Conservation (phyloP, 30 jellyfish, hydroid and myxozoan species). For the Hydractinia echinata region DNA sequence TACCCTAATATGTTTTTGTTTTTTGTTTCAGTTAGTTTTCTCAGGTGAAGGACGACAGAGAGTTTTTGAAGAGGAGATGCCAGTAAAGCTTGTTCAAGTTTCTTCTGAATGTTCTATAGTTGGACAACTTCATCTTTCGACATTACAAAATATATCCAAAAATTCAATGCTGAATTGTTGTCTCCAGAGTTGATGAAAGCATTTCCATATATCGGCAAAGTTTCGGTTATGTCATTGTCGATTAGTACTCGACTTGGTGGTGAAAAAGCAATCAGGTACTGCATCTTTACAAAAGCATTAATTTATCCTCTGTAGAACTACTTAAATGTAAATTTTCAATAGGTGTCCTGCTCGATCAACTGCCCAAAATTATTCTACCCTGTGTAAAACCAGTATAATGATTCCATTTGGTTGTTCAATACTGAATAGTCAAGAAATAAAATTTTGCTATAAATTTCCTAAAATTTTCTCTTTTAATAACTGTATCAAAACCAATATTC, state of each 20-base stretch:
- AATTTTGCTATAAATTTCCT: no score
- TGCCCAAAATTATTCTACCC: no score
- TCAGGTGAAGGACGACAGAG: slow-evolving; percentile 1
- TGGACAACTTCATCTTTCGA: neutral
- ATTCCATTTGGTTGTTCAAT: no score
- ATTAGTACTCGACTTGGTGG: neutral
- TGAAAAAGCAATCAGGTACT: slow-evolving; percentile 5
- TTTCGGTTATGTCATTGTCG: neutral
- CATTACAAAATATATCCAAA: neutral
- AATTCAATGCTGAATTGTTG: slow-evolving; percentile 6
- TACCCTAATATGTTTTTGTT: no score
- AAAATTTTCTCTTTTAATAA: no score
- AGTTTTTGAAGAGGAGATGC: slow-evolving; percentile 9
- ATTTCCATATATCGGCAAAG: neutral
- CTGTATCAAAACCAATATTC: no score
- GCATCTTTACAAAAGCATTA: no score
- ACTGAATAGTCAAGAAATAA: no score
- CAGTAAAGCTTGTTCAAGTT: neutral
- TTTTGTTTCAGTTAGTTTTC: neutral
- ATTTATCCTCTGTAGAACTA: no score
- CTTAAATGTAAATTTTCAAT: no score
- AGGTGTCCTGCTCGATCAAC: no score
- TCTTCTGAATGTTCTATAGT: neutral
- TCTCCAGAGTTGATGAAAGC: neutral
- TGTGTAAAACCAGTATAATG: no score